Percentiles rank a stretch among this genome's conserved stretches.
phyloP scores from a whole-genome alignment of 2,888 invertebrate species.

The Drosophila heteroneura region DNA sequence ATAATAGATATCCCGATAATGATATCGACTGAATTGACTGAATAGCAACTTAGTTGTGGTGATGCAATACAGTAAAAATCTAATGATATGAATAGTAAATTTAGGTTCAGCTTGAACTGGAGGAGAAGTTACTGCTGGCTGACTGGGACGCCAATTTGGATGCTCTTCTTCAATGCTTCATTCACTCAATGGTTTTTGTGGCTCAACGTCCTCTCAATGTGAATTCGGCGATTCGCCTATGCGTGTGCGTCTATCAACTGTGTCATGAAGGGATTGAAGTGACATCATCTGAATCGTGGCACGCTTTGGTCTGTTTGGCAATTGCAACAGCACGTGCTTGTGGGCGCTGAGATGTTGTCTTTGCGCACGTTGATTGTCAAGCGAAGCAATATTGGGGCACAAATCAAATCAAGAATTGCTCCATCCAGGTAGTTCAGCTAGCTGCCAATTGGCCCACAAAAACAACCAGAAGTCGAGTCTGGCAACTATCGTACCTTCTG shows the following conservation, averaged over 20 bases:
- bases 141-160: background rate
- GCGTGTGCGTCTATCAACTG: slow-evolving; percentile 25
- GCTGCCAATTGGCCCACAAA: slow-evolving; percentile 39
- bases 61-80: no score
- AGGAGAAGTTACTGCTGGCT: background rate
- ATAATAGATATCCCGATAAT: background rate
- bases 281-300: slow-evolving; percentile 34
- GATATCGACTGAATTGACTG: background rate
- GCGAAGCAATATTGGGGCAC: slow-evolving; percentile 20
- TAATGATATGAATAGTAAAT: background rate
- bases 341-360: slow-evolving; percentile 15
- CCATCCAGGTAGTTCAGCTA: background rate
- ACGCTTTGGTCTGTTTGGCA: slow-evolving; percentile 12
- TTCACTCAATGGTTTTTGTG: background rate
- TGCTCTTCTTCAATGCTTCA: background rate
- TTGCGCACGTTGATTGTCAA: slow-evolving; percentile 20
- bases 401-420: slow-evolving; percentile 44
- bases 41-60: background rate
- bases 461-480: slow-evolving; percentile 12
- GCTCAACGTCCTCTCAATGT: background rate
- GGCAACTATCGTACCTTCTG: slow-evolving; percentile 14
- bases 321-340: slow-evolving; percentile 8
- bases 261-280: slow-evolving; percentile 27
- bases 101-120: background rate
- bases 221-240: background rate